Conservation (phyloP, 2,113 vertebrate genomes). For the Gallinago paraguaiae region DNA sequence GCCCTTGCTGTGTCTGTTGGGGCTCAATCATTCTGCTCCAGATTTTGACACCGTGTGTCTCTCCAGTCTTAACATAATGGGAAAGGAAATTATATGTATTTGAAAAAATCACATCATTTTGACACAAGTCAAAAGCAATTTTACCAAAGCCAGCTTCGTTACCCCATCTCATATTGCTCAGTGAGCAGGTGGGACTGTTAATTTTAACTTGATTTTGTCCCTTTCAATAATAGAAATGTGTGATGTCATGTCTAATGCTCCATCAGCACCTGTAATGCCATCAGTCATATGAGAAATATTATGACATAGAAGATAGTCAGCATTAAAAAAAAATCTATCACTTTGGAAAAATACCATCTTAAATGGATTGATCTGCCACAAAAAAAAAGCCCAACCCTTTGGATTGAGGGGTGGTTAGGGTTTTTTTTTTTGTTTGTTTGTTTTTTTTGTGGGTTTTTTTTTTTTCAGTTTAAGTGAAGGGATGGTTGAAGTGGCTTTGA, state of each 20-base stretch:
- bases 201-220: neutral
- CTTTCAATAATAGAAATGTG: neutral
- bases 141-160: neutral
- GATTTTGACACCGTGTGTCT: neutral
- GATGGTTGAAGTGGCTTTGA: neutral
- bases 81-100: constrained; percentile 8
- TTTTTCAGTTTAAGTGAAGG: neutral
- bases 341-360: neutral
- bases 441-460: neutral
- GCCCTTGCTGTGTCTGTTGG: neutral
- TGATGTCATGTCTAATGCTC: neutral
- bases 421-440: too few species aligned
- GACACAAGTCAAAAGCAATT: constrained; percentile 1
- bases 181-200: neutral
- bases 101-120: neutral
- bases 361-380: neutral
- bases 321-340: neutral
- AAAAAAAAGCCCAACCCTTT: neutral
- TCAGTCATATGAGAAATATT: neutral
- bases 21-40: neutral
- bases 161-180: neutral
- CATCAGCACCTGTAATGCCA: neutral
- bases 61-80: neutral
- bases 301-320: neutral
- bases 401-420: neutral